A percentile compares a stretch with the other conserved stretches of the same genome.
Conservation (phyloP, 2,888 invertebrate species). For the Catocala nupta region DNA sequence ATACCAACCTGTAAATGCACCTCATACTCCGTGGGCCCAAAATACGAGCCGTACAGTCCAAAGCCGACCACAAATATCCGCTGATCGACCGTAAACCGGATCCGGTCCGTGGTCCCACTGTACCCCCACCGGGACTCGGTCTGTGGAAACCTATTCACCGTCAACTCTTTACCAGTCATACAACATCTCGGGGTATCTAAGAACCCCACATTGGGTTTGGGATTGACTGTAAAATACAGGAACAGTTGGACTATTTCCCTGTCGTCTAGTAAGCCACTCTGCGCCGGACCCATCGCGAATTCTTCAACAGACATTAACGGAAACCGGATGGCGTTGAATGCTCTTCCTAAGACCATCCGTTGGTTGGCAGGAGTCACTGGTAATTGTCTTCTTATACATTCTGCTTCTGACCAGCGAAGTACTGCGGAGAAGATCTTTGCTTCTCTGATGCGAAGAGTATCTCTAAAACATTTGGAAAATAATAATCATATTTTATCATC, state of each 20-base stretch:
- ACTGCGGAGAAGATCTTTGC: conserved; percentile 92
- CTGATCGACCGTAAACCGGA: conserved; percentile 93
- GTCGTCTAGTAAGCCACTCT: conserved; percentile 92
- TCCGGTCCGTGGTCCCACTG: conserved; percentile 93
- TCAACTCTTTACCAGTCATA: conserved; percentile 93
- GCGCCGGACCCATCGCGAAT: conserved; percentile 92
- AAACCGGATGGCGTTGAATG: conserved; percentile 92
- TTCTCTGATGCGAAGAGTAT: conserved; percentile 93
- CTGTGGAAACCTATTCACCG: conserved; percentile 91
- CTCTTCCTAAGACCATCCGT: conserved; percentile 89
- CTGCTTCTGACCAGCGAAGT: conserved; percentile 91
- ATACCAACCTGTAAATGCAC: conserved; percentile 88
- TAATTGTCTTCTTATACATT: conserved; percentile 90
- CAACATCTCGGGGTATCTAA: conserved; percentile 91
- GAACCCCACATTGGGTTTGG: conserved; percentile 92
- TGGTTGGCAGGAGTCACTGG: conserved; percentile 90
- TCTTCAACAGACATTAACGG: conserved; percentile 95
- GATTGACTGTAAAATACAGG: conserved; percentile 91
- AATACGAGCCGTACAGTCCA: conserved; percentile 94
- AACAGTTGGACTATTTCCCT: conserved; percentile 92
- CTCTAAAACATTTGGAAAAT: conserved; percentile 77
- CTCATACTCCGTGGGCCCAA: conserved; percentile 92
- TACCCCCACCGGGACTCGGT: conserved; percentile 95
- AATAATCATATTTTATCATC: neutral
- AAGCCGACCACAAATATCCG: conserved; percentile 94